A percentile compares a stretch with the other conserved stretches of the same genome.
phyloP scores from a whole-genome alignment of 2,888 invertebrate genomes.

The Pegoplata infirma region DNA sequence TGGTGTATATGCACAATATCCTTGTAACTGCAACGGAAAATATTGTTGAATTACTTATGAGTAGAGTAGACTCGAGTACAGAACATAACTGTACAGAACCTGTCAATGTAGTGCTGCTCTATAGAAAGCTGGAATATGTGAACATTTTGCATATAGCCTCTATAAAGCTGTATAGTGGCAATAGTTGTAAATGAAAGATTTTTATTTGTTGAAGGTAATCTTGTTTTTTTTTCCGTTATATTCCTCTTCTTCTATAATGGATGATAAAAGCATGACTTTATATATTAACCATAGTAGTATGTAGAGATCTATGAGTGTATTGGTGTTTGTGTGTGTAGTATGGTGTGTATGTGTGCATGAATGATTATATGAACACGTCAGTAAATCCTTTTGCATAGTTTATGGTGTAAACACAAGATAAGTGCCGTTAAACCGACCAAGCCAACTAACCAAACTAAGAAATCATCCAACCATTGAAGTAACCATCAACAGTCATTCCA shows the following conservation, averaged over 20 bases:
- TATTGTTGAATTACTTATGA: constrained; percentile 27
- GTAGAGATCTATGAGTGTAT: not conserved
- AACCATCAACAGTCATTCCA: constrained; percentile 7
- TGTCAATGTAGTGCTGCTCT: not conserved
- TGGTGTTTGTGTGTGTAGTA: not conserved
- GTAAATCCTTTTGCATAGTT: constrained; percentile 36
- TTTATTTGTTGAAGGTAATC: not conserved
- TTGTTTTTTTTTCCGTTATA: not conserved
- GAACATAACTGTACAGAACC: constrained; percentile 8
- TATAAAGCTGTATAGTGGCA: constrained; percentile 1
- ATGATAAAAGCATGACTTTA: constrained; percentile 27
- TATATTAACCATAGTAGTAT: not conserved
- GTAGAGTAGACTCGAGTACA: constrained; percentile 1
- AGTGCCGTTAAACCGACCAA: constrained; percentile 35
- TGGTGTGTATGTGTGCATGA: constrained; percentile 5
- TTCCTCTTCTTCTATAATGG: constrained; percentile 1
- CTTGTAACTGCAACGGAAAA: not conserved
- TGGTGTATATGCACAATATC: not conserved
- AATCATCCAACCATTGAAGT: constrained; percentile 16
- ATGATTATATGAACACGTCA: constrained; percentile 26
- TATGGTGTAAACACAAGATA: constrained; percentile 42
- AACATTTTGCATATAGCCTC: not conserved
- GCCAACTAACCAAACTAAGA: constrained; percentile 29
- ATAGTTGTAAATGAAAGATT: constrained; percentile 16
- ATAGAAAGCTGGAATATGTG: not conserved